Conservation (phyloP, 2,113 vertebrate genomes). For the Tyrannus savana region DNA sequence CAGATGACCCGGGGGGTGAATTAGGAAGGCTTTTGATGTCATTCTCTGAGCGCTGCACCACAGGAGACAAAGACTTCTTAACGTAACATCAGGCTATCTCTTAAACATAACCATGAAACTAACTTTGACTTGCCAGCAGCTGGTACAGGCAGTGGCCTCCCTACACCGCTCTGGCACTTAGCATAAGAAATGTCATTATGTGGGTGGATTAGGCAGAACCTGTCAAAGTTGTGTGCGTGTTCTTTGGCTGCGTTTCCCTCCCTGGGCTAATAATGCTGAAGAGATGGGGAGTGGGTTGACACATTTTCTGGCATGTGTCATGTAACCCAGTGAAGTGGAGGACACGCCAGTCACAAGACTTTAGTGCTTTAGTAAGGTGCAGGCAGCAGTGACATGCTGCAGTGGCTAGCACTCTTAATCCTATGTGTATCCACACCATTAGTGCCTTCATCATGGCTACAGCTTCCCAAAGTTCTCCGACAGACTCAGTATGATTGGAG, state of each 20-base stretch:
- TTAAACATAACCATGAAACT: conserved; percentile 60
- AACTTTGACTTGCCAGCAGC: conserved; percentile 62
- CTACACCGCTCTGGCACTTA: conserved; percentile 48
- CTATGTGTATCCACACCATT: not conserved
- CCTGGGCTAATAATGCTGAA: conserved; percentile 37
- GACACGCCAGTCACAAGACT: conserved; percentile 53
- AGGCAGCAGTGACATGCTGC: conserved; percentile 3
- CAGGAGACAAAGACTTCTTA: conserved; percentile 50
- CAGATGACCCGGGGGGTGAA: not conserved
- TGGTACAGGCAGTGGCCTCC: conserved; percentile 56
- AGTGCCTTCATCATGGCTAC: not conserved
- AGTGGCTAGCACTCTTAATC: not conserved
- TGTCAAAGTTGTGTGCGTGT: conserved; percentile 52
- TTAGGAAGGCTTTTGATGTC: conserved; percentile 58
- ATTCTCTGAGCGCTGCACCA: not conserved
- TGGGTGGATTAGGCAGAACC: conserved; percentile 66
- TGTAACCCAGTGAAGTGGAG: conserved; percentile 42
- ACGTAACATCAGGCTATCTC: conserved; percentile 25
- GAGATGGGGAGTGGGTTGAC: conserved; percentile 54
- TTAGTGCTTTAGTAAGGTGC: conserved; percentile 13
- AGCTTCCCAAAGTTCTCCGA: not conserved
- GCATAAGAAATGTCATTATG: conserved; percentile 64
- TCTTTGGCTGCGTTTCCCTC: conserved; percentile 58
- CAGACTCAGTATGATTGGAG: not conserved
- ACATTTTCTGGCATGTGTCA: conserved; percentile 59